Base-by-base conservation (phyloP, 2,888 invertebrate genomes). In the Oscheius sp. region DNA sequence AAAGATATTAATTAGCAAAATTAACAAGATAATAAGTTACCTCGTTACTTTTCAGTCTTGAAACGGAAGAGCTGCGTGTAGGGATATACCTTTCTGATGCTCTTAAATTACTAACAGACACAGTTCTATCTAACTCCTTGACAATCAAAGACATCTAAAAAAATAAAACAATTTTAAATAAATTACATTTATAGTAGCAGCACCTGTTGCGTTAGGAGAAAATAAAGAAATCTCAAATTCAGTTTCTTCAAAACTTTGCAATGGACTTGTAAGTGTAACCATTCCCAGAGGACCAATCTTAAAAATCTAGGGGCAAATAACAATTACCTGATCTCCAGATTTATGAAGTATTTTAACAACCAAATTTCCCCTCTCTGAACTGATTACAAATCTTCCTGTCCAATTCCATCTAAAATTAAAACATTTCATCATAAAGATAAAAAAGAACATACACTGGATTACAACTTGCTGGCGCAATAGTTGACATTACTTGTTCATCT, bases 401-500 rank as follows among this genome's bases (percentile, higher is more conserved):
- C 76, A 78, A 17, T 78, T 71, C 70, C 74, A 72, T 8, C 49
- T 64, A 36, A 30, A 33, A 33, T 20, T 28, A 38, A 12, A 36
- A 26, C 26, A 14, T 32, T 22, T 17, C 14, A 20, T 20, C 30
- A 3, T 12, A 36, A 2, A 49, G 17, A 17, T 12, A 2, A 17
- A 26, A 20, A 33, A 45, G 4, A 47, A 5, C 64, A n/a, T 14
- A 59, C 45, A 22, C 38, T 3, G 73, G 74, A 12, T 71, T 63
- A 12, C 77, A 68, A 0, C 71, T 65, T 1, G 68, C 49, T 5
- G 59, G 66, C 9, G 61, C 49, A 2, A 73, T 71, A 3, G 70
- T 71, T 1, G 77, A 77, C 20, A 73, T 57, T 14, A 79, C 62
- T n/a, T 79, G 77, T 17, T 77, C 79, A 45, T 79, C 77, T 32